A percentile compares a stretch with the other conserved stretches of the same genome.
Conservation (phyloP, 1,140 invertebrate species). For the Teleogryllus occipitalis region DNA sequence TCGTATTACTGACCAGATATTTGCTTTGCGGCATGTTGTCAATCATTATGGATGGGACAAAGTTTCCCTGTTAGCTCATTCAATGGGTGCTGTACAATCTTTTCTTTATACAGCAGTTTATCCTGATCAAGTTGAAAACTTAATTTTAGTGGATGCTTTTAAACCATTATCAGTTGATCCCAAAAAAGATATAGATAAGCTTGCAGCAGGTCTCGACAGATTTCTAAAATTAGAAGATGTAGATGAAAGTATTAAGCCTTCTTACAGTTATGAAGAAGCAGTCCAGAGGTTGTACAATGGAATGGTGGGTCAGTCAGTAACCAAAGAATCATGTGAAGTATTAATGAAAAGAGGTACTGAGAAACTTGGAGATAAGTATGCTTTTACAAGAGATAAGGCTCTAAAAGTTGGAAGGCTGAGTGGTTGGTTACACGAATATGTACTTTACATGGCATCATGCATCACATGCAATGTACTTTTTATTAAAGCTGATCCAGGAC, state of each 20-base stretch:
- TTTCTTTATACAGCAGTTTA: constrained; percentile 49
- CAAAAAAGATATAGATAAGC: constrained; percentile 26
- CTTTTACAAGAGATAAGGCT: constrained; percentile 49
- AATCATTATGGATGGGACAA: constrained; percentile 60
- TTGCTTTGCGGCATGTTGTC: constrained; percentile 46
- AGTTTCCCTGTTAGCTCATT: constrained; percentile 57
- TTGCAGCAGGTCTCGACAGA: constrained; percentile 35
- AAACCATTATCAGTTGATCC: constrained; percentile 39
- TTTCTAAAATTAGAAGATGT: constrained; percentile 40
- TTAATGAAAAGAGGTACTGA: constrained; percentile 47
- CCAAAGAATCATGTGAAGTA: constrained; percentile 42
- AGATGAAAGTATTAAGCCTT: constrained; percentile 42
- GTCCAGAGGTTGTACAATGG: constrained; percentile 40
- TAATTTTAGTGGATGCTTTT: constrained; percentile 52
- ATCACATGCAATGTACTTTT: constrained; percentile 18
- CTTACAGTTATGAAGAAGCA: constrained; percentile 50
- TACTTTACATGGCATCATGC: constrained; percentile 37
- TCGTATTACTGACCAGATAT: constrained; percentile 44
- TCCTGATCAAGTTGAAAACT: constrained; percentile 49
- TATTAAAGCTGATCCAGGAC: constrained; percentile 17
- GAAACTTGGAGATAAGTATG: constrained; percentile 47
- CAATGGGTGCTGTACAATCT: constrained; percentile 51
- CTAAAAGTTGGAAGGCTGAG: constrained; percentile 42
- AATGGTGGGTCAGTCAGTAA: constrained; percentile 42
- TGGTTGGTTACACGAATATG: constrained; percentile 39